Percentiles rank a stretch among this genome's conserved stretches.
Conservation (phyloP, 2,113 vertebrate genomes). For the Semicossyphus pulcher region DNA sequence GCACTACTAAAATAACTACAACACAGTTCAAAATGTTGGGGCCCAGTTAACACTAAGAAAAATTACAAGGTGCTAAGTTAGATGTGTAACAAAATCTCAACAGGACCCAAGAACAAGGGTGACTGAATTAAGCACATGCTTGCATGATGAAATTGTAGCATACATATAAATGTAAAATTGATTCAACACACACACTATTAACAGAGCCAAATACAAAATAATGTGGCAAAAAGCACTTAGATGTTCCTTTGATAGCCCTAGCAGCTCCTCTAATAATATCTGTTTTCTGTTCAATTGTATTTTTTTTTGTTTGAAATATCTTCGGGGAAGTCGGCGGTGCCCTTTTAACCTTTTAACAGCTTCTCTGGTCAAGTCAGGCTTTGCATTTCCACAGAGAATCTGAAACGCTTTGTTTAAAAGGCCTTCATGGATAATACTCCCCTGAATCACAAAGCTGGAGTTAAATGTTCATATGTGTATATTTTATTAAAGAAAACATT, state of each 20-base stretch:
- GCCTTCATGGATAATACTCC: constrained; percentile 31
- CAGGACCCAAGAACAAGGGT: constrained; percentile 29
- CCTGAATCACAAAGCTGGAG: constrained; percentile 60
- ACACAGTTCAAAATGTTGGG: constrained; percentile 19
- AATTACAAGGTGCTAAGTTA: constrained; percentile 36
- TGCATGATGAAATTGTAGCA: constrained; percentile 27
- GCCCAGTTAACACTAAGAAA: constrained; percentile 46
- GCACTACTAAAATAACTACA: constrained; percentile 44
- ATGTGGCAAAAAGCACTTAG: constrained; percentile 70
- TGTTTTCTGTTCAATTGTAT: neutral
- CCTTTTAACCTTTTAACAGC: constrained; percentile 15
- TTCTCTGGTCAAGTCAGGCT: constrained; percentile 15
- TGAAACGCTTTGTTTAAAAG: constrained; percentile 22
- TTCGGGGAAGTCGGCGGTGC: neutral
- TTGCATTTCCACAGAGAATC: constrained; percentile 20
- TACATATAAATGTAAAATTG: constrained; percentile 17
- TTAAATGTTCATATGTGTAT: constrained; percentile 74
- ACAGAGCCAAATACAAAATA: constrained; percentile 40
- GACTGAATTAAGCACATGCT: constrained; percentile 57
- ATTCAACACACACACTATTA: constrained; percentile 15
- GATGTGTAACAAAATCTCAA: constrained; percentile 18
- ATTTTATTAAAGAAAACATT: constrained; percentile 60
- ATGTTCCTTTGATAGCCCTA: constrained; percentile 33
- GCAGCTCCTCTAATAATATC: constrained; percentile 6
- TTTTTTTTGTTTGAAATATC: constrained; percentile 27